A percentile compares a stretch with the other conserved stretches of the same genome.
Evolutionary conservation across 2,113 vertebrate genomes (phyloP).

Genomic region (Heliornis fulica): DNA sequence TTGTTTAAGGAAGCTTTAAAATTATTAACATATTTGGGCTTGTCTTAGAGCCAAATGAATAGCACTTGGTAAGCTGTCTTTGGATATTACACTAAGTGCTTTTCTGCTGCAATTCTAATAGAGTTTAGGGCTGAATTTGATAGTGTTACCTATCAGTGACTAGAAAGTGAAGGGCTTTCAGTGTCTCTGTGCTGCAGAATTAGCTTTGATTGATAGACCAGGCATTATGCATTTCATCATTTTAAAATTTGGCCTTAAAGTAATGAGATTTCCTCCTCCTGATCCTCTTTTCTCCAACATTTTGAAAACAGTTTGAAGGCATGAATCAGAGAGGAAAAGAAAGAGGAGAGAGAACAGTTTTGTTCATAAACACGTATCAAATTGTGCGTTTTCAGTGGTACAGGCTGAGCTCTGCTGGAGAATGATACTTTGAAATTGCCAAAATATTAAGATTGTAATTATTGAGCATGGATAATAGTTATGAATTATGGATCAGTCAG

Average conservation of each 20-base stretch:
- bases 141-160: constrained; percentile 10
- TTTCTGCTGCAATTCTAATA: not conserved
- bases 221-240: not conserved
- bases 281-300: not conserved
- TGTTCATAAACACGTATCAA: not conserved
- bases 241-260: not conserved
- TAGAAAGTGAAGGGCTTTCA: constrained; percentile 2
- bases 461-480: constrained; percentile 11
- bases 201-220: constrained; percentile 1
- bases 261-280: not conserved
- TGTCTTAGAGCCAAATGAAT: not conserved
- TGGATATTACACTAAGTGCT: constrained; percentile 29
- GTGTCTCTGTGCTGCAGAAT: not conserved
- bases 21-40: not conserved
- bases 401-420: not conserved
- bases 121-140: constrained; percentile 28
- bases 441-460: constrained; percentile 50
- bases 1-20: not conserved
- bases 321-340: not conserved
- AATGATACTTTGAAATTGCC: constrained; percentile 4
- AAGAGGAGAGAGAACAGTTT: not conserved
- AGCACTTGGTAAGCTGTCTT: not conserved
- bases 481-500: constrained; percentile 39
- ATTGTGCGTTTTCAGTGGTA: not conserved
- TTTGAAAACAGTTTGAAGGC: not conserved